Percentiles rank a stretch among this genome's conserved stretches.
Evolutionary conservation across 64 coral and sea anemone species (phyloP).

Genomic region (Platygyra sinensis): DNA sequence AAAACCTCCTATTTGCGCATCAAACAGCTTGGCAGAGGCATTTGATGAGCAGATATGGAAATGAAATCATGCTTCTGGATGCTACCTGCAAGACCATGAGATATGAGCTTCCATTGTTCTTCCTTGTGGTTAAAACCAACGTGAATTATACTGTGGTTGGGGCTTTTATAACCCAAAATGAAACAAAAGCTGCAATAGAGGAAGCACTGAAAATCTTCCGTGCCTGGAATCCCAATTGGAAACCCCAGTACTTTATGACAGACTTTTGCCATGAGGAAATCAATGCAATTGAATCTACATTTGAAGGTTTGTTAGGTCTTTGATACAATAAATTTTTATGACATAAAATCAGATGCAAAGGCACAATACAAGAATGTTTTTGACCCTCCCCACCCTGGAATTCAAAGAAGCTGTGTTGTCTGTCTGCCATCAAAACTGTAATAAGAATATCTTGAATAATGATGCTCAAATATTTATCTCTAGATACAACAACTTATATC

Average conservation of each 20-base stretch:
- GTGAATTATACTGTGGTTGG: constrained; percentile 67
- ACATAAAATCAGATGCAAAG: too few species aligned
- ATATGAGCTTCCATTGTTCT: constrained; percentile 77
- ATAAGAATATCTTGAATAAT: not conserved
- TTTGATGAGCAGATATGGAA: constrained; percentile 63
- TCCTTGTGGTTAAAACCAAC: constrained; percentile 71
- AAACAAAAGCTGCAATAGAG: constrained; percentile 60
- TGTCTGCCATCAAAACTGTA: constrained; percentile 27
- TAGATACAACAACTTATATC: constrained; percentile 31
- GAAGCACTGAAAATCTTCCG: constrained; percentile 73
- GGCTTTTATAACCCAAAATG: constrained; percentile 71
- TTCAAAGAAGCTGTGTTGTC: constrained; percentile 33
- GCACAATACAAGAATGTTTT: too few species aligned
- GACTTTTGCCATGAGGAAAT: too few species aligned
- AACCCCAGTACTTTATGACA: constrained; percentile 9
- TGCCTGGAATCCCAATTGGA: constrained; percentile 62
- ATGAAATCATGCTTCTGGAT: constrained; percentile 78
- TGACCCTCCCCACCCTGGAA: not conserved
- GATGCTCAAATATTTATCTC: too few species aligned
- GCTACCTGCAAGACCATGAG: constrained; percentile 82
- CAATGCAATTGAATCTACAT: too few species aligned
- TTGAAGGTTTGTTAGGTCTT: too few species aligned
- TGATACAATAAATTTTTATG: too few species aligned
- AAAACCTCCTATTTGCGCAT: too few species aligned
- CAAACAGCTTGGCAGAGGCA: constrained; percentile 78